Conservation (phyloP, 2,113 vertebrate species). For the Neofelis nebulosa region DNA sequence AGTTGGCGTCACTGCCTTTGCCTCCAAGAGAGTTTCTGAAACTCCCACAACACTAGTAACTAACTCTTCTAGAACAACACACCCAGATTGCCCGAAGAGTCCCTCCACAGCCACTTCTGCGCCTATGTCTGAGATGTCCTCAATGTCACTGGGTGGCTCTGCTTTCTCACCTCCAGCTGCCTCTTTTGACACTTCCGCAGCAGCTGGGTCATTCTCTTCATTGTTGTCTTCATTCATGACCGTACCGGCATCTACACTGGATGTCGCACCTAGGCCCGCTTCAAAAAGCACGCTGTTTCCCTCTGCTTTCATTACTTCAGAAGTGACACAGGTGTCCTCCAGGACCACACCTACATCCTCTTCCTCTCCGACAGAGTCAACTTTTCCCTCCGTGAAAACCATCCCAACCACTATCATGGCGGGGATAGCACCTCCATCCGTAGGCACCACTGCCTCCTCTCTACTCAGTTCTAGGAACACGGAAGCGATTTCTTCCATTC, state of each 20-base stretch:
- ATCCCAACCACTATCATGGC: background rate
- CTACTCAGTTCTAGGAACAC: slow-evolving; percentile 18
- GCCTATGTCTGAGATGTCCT: background rate
- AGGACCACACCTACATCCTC: background rate
- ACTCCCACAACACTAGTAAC: background rate
- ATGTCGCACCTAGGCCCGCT: slow-evolving; percentile 9
- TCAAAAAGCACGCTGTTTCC: slow-evolving; percentile 6
- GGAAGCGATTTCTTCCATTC: slow-evolving; percentile 28
- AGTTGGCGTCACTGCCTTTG: slow-evolving; percentile 11
- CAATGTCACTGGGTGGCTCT: slow-evolving; percentile 23
- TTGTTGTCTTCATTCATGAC: background rate
- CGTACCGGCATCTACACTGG: background rate
- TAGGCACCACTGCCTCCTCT: background rate
- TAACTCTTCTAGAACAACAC: slow-evolving; percentile 36
- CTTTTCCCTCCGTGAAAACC: slow-evolving; percentile 5
- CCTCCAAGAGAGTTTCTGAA: slow-evolving; percentile 6
- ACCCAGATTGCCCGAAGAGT: background rate
- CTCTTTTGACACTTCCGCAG: slow-evolving; percentile 48
- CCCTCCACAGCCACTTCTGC: slow-evolving; percentile 11
- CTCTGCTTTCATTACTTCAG: slow-evolving; percentile 6
- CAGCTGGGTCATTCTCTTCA: background rate
- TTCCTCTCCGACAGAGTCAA: slow-evolving; percentile 16
- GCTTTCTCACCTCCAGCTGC: background rate
- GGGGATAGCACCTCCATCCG: background rate
- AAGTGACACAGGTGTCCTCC: slow-evolving; percentile 11